phyloP scores from a whole-genome alignment of 2,113 vertebrate species.

The Sterrhoptilus dennistouni region DNA sequence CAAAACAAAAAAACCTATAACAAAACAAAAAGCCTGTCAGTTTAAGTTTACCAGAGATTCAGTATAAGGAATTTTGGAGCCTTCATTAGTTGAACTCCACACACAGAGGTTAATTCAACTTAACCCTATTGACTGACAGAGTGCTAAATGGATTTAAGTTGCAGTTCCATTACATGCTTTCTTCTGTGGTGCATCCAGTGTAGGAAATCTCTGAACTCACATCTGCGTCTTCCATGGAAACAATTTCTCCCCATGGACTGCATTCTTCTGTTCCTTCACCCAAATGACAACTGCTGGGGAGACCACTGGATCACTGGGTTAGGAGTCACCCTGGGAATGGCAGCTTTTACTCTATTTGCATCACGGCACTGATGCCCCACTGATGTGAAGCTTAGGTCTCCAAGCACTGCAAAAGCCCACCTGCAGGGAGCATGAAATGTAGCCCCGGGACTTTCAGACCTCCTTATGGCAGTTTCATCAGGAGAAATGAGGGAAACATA shows the following conservation, averaged over 20 bases:
- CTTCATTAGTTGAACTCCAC: neutral
- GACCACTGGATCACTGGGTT: neutral
- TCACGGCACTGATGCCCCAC: neutral
- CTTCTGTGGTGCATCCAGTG: neutral
- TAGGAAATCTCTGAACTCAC: neutral
- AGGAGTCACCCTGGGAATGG: neutral
- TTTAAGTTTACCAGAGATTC: neutral
- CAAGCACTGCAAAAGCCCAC: neutral
- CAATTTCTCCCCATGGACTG: neutral
- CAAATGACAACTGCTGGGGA: neutral
- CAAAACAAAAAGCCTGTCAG: neutral
- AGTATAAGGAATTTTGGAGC: neutral
- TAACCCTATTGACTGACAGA: neutral
- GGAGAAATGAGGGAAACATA: accelerated
- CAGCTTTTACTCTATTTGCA: neutral
- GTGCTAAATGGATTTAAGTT: neutral
- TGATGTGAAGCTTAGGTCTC: neutral
- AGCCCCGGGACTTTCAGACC: neutral
- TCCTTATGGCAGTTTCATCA: neutral
- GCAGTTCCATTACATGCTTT: neutral
- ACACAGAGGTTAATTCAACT: neutral
- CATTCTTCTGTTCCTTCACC: neutral
- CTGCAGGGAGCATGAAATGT: neutral
- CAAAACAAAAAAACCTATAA: neutral
- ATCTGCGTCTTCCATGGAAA: neutral